phyloP scores from a whole-genome alignment of 2,113 vertebrate genomes.

The Canis aureus region DNA sequence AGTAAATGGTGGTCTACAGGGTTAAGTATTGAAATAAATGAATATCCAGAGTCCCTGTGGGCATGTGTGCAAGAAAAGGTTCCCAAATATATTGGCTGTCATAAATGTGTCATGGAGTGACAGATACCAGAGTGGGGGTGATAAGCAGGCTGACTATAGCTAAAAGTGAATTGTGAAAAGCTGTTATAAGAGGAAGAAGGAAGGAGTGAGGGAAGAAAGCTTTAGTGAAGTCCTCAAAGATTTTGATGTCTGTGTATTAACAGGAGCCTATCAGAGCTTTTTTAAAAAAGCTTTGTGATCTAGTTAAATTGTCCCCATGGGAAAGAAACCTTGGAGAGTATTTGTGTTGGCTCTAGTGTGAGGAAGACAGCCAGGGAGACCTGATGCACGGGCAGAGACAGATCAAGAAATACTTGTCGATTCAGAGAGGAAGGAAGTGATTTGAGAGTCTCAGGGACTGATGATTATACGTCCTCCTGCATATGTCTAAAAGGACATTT shows the following conservation, averaged over 20 bases:
- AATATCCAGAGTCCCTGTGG: background rate
- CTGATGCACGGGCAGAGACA: background rate
- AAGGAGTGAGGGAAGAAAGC: background rate
- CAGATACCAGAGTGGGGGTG: background rate
- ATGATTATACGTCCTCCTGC: background rate
- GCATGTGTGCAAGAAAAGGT: background rate
- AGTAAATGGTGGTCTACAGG: background rate
- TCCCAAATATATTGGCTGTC: background rate
- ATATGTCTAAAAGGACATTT: background rate
- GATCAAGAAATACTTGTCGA: background rate
- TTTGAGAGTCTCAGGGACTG: background rate
- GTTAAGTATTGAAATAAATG: background rate
- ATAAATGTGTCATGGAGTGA: background rate
- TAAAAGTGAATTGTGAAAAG: constrained; percentile 18
- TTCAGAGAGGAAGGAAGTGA: background rate
- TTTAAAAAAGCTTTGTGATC: background rate
- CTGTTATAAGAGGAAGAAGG: background rate
- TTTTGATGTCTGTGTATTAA: background rate
- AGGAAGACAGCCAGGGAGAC: constrained; percentile 3
- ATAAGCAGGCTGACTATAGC: background rate
- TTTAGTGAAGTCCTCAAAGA: background rate
- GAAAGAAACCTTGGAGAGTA: background rate
- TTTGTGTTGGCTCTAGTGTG: background rate
- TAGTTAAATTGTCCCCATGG: background rate
- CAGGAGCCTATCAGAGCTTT: background rate